Conservation (phyloP, 2,797 vertebrate genomes). For the Halcyon smyrnensis region DNA sequence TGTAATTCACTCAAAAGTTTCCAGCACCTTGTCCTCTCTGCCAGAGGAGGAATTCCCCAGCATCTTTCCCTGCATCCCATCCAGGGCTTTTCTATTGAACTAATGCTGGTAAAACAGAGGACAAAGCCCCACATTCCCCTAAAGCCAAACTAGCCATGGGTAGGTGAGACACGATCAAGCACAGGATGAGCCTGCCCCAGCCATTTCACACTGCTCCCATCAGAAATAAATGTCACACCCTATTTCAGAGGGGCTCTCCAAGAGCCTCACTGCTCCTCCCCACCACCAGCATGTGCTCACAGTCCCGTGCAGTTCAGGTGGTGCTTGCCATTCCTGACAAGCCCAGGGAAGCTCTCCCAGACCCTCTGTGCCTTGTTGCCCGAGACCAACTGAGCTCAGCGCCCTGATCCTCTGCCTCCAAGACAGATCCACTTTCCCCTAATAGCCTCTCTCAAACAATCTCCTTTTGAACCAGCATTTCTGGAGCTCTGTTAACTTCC, state of each 20-base stretch:
- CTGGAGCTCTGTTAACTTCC: background rate
- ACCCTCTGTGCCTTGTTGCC: background rate
- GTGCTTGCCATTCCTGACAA: background rate
- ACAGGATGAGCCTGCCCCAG: background rate
- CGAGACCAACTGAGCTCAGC: background rate
- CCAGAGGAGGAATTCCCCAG: background rate
- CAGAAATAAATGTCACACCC: accelerated
- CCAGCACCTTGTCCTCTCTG: background rate
- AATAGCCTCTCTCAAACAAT: background rate
- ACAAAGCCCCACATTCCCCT: background rate
- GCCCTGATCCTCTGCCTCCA: accelerated
- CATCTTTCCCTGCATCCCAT: background rate
- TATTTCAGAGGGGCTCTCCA: background rate
- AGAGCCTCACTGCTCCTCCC: background rate
- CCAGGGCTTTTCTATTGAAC: background rate
- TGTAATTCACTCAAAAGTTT: background rate
- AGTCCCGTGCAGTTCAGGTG: accelerated
- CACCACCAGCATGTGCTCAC: accelerated
- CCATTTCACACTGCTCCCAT: background rate
- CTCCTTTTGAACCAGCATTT: background rate
- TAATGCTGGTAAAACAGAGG: accelerated
- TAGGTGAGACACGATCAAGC: accelerated
- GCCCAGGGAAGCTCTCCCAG: background rate
- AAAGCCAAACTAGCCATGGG: background rate
- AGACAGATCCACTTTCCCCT: background rate